phyloP scores from a whole-genome alignment of 2,888 invertebrate species.

The Parasteatoda lunata region DNA sequence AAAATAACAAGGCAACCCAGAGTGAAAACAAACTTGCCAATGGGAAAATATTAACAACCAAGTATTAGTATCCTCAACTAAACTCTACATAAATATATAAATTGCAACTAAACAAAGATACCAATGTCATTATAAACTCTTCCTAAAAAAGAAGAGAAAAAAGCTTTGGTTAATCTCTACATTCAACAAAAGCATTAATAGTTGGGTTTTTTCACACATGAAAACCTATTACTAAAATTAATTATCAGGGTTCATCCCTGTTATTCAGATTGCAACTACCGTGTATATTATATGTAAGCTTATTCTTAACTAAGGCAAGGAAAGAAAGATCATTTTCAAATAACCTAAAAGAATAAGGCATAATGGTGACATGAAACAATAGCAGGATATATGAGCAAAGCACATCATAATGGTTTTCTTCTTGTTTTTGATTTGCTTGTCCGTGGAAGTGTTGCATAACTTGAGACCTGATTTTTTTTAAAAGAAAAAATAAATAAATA shows the following conservation, averaged over 20 bases:
- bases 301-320: conserved; percentile 49
- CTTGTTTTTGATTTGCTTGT: conserved; percentile 84
- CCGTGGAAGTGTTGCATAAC: conserved; percentile 83
- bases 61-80: no score
- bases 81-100: no score
- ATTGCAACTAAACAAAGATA: no score
- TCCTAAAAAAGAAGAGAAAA: no score
- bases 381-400: conserved; percentile 17
- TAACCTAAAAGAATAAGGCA: conserved; percentile 61
- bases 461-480: conserved; percentile 77
- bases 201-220: no score
- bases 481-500: no score
- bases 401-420: conserved; percentile 67
- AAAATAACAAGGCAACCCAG: no score
- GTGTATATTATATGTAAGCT: conserved; percentile 11
- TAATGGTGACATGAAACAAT: conserved; percentile 61
- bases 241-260: conserved; percentile 38
- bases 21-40: no score
- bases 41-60: no score
- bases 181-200: no score
- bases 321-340: conserved; percentile 24
- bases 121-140: no score
- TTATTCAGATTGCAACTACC: conserved; percentile 10
- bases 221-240: background rate
- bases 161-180: no score